A percentile compares a stretch with the other conserved stretches of the same genome.
Evolutionary conservation across 2,888 invertebrate species (phyloP).

Genomic region (Lagria hirta): DNA sequence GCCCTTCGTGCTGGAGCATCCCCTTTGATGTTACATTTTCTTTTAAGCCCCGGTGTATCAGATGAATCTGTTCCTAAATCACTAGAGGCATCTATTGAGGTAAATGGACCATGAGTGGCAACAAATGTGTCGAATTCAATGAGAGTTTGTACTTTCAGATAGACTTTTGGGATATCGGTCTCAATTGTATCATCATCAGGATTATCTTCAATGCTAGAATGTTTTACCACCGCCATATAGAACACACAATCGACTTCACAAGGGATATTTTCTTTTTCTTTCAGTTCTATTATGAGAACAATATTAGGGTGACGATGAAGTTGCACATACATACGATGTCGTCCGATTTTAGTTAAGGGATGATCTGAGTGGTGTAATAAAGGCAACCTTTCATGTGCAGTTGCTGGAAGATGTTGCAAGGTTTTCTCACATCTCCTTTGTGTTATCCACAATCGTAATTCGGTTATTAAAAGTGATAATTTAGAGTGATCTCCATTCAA

Average conservation of each 20-base stretch:
- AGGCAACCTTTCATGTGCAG: constrained; percentile 81
- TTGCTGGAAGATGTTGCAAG: constrained; percentile 88
- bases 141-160: constrained; percentile 74
- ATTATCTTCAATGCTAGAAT: constrained; percentile 63
- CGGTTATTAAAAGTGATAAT: constrained; percentile 67
- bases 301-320: constrained; percentile 84
- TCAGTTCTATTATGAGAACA: constrained; percentile 70
- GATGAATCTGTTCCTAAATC: too few species aligned
- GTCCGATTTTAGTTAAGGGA: constrained; percentile 71
- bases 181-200: constrained; percentile 63
- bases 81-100: constrained; percentile 71
- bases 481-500: constrained; percentile 73
- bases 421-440: constrained; percentile 93
- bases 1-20: constrained; percentile 59
- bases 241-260: constrained; percentile 76
- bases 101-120: constrained; percentile 90
- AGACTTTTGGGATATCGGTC: constrained; percentile 66
- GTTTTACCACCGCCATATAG: constrained; percentile 72
- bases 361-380: constrained; percentile 79
- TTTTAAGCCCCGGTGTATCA: too few species aligned
- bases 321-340: constrained; percentile 80
- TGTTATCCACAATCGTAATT: constrained; percentile 82
- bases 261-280: constrained; percentile 69
- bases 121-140: constrained; percentile 92
- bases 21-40: too few species aligned